These are phyloP conservation scores for Diplolepis rosae DNA, from an alignment of 2,888 invertebrate species.

Conservation along the genomic window DNA sequence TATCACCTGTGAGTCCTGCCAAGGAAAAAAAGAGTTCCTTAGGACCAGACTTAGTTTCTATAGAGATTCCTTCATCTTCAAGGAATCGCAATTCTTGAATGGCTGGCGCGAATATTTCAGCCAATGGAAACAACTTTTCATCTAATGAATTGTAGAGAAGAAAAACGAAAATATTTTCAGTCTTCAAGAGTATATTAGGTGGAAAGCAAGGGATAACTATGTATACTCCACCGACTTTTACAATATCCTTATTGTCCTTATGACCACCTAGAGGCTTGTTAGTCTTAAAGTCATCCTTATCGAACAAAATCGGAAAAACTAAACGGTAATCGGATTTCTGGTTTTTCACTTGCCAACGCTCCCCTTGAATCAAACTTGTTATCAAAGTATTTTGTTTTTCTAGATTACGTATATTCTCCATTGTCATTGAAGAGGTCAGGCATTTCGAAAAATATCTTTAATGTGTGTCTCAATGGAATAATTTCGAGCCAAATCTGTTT, in stretches of 20 bases:
- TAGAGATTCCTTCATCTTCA: conserved; percentile 32
- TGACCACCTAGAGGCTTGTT: too few species aligned
- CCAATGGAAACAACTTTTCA: conserved; percentile 24
- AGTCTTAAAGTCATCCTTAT: background rate
- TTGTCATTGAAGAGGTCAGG: conserved; percentile 36
- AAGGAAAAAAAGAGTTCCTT: too few species aligned
- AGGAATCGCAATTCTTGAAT: conserved; percentile 28
- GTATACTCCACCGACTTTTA: background rate
- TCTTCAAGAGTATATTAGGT: background rate
- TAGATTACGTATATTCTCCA: conserved; percentile 33
- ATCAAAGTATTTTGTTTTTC: conserved; percentile 26
- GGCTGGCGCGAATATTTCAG: conserved; percentile 36
- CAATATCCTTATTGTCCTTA: too few species aligned
- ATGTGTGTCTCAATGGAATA: conserved; percentile 36
- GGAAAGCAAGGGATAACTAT: background rate
- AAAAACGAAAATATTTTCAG: conserved; percentile 16
- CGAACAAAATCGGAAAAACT: background rate
- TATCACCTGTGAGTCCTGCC: conserved; percentile 45
- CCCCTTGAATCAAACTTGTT: conserved; percentile 39
- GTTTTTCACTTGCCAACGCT: conserved; percentile 35
- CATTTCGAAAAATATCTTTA: conserved; percentile 41
- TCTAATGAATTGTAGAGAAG: background rate
- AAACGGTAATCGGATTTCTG: conserved; percentile 25
- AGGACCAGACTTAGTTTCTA: too few species aligned
- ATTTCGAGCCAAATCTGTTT: too few species aligned